Conservation (phyloP, 1,140 invertebrate genomes). For the Radopholus similis region DNA sequence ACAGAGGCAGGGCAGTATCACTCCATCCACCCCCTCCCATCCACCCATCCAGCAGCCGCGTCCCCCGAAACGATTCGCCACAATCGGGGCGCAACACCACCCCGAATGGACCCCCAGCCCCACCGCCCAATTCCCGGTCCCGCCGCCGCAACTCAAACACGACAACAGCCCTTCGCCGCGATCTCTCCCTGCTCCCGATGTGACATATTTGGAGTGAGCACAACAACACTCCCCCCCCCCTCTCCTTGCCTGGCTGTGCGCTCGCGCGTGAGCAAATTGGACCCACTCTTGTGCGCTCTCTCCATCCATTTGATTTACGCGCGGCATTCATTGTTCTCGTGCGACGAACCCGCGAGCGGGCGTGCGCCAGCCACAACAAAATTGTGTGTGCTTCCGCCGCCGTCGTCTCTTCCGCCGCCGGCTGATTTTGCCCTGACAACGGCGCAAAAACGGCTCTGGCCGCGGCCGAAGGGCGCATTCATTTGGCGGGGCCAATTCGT, state of each 20-base stretch:
- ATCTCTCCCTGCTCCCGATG: no score
- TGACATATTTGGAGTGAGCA: no score
- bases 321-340: neutral
- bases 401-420: neutral
- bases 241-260: no score
- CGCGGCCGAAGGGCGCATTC: neutral
- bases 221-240: neutral
- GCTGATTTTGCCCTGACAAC: neutral
- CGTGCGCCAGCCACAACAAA: neutral
- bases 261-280: neutral
- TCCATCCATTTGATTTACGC: neutral
- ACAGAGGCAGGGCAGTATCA: neutral
- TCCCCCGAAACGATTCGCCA: neutral
- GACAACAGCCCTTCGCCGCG: no score
- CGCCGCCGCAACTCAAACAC: neutral
- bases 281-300: neutral
- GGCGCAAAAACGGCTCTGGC: neutral
- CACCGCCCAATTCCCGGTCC: neutral
- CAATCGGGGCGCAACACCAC: no score
- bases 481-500: neutral
- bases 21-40: neutral
- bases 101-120: no score
- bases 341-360: neutral
- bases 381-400: neutral
- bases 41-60: neutral